Base-by-base conservation (phyloP, 2,113 vertebrate species). In the Capra hircus region DNA sequence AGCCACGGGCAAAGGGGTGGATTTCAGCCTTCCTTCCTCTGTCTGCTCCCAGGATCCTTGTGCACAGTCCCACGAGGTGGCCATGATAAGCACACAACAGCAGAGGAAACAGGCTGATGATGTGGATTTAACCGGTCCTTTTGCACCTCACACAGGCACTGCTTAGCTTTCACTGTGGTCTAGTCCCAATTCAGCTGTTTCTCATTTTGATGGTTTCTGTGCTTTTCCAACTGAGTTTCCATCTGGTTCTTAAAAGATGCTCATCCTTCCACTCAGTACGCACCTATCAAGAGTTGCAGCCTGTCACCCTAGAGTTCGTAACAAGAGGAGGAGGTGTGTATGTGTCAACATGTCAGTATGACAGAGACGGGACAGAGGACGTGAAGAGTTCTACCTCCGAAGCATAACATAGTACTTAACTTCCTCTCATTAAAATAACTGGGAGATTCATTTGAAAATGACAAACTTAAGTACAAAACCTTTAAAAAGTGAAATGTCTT, bases 401-500 rank as follows among this genome's bases (percentile, higher is more conserved):
- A 87, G 23, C 60, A 78, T 19, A 25, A 50, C 25, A 30, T 13
- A 25, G 36, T 33, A 48, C 33, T 16, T 48, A n/a, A 48, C 6
- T 33, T 45, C 0, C 6, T 87, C 27, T 45, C 57, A 55, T 80
- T 15, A 78, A 12, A 95, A 85, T 7, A 92, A 55, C 11, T 62
- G 21, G 17, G 3, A 59, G 21, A 36, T 9, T 4, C 45, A 57
- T n/a, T 21, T 19, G 30, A 88, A 96, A 71, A 60, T 84, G n/a
- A 87, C 17, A 74, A 55, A 7, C 55, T 59, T 94, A 84, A 94
- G 23, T 80, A 19, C 14, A 36, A 90, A 89, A n/a, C 28, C 12
- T 88, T 95, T 86, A 33, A 40, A 87, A 83, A 55, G 64, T 50
- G 43, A 93, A 96, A 95, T 50, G 8, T 40, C 57, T 81, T 85